Evolutionary conservation across 2,797 vertebrate species (phyloP).

Genomic region (Borostomias antarcticus): DNA sequence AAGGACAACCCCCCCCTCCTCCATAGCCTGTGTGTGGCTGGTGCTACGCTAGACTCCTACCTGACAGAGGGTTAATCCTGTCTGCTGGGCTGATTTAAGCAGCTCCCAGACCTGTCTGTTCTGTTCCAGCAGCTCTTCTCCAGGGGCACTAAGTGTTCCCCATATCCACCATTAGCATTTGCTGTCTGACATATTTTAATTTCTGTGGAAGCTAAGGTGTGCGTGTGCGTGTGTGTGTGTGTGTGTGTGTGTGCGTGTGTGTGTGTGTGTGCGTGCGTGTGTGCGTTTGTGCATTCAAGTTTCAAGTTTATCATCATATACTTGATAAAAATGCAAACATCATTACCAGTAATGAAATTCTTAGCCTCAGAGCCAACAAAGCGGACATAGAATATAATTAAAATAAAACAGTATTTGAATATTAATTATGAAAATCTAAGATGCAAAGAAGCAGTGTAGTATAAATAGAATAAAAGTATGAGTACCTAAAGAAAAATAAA

Average conservation of each 20-base stretch:
- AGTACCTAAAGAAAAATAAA: no score
- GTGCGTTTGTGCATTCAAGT: neutral
- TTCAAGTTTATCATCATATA: no score
- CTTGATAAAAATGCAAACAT: no score
- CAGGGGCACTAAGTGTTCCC: conserved; percentile 81
- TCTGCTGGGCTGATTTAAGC: conserved; percentile 90
- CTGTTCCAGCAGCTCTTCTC: conserved; percentile 82
- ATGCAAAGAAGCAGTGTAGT: no score
- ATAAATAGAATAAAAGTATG: no score
- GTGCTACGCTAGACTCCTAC: conserved; percentile 73
- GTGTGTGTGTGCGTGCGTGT: neutral
- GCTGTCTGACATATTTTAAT: conserved; percentile 93
- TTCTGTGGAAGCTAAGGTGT: conserved; percentile 75
- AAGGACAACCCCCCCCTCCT: conserved; percentile 83
- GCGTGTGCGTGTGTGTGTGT: conserved; percentile 26
- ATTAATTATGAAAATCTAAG: no score
- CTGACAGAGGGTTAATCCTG: conserved; percentile 88
- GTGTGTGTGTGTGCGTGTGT: conserved; percentile 20
- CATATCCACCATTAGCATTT: conserved; percentile 90
- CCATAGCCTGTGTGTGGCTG: conserved; percentile 69
- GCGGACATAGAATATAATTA: no score
- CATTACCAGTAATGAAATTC: no score
- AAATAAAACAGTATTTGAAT: no score
- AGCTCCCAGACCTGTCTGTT: conserved; percentile 86
- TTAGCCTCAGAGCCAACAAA: no score